phyloP scores from a whole-genome alignment of 2,113 vertebrate genomes.

The Nothobranchius furzeri region DNA sequence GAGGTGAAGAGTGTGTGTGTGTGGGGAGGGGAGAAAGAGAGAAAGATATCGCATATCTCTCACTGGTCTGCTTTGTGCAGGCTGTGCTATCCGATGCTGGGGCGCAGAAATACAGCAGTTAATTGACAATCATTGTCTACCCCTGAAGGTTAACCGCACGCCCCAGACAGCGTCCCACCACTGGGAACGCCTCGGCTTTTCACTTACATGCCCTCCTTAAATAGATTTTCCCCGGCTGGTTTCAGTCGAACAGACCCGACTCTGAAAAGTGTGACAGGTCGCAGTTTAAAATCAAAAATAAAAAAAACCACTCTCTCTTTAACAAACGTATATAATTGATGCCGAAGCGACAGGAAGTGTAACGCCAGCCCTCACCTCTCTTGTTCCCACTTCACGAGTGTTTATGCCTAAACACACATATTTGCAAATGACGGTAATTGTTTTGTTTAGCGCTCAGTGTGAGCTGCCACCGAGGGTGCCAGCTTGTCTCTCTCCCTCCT shows the following conservation, averaged over 20 bases:
- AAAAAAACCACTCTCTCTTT: slow-evolving; percentile 5
- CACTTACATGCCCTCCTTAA: slow-evolving; percentile 73
- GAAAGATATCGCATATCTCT: slow-evolving; percentile 71
- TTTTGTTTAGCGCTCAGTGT: slow-evolving; percentile 82
- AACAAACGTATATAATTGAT: slow-evolving; percentile 62
- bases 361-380: slow-evolving; percentile 53
- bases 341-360: slow-evolving; percentile 48
- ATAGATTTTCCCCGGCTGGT: slow-evolving; percentile 65
- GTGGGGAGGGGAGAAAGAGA: slow-evolving; percentile 27
- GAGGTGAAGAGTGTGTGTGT: not conserved
- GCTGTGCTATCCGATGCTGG: slow-evolving; percentile 61
- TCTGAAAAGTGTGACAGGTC: slow-evolving; percentile 56
- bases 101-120: slow-evolving; percentile 73
- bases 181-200: slow-evolving; percentile 70
- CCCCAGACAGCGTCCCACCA: slow-evolving; percentile 70
- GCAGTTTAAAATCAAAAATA: not conserved
- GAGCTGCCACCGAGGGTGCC: slow-evolving; percentile 79
- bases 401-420: slow-evolving; percentile 78
- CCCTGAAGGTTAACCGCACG: slow-evolving; percentile 77
- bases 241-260: slow-evolving; percentile 44
- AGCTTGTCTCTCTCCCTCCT: slow-evolving; percentile 77
- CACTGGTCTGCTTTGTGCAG: slow-evolving; percentile 66
- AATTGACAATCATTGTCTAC: slow-evolving; percentile 80
- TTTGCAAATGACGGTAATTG: slow-evolving; percentile 80
- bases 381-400: slow-evolving; percentile 65